These are phyloP conservation scores for Elgaria multicarinata DNA, from an alignment of 2,113 vertebrate genomes.

Conservation along the genomic window DNA sequence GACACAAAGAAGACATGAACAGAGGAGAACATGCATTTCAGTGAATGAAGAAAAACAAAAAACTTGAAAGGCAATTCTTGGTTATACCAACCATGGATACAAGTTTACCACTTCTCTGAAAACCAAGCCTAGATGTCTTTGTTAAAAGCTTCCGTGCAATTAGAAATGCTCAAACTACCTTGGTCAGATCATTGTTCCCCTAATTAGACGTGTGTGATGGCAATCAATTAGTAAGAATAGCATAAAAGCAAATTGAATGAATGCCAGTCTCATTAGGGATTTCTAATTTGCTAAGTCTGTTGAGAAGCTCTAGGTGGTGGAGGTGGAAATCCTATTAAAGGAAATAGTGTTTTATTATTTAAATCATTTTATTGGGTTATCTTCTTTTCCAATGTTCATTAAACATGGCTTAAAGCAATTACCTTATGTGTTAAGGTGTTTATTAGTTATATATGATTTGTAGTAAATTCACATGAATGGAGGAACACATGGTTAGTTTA, in stretches of 20 bases:
- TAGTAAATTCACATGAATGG: background rate
- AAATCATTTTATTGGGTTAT: conserved; percentile 62
- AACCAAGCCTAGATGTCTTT: conserved; percentile 39
- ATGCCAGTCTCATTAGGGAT: conserved; percentile 57
- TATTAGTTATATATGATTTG: conserved; percentile 59
- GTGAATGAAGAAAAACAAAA: too few species aligned
- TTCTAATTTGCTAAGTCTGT: conserved; percentile 67
- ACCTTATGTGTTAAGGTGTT: conserved; percentile 46
- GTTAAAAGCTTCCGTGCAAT: conserved; percentile 52
- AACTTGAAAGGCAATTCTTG: background rate
- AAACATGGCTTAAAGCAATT: conserved; percentile 58
- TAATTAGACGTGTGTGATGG: conserved; percentile 71
- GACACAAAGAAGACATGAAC: background rate
- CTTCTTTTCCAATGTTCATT: conserved; percentile 64
- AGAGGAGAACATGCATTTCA: fast-evolving
- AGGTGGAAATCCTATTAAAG: conserved; percentile 53
- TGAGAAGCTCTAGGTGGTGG: background rate
- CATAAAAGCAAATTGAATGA: conserved; percentile 66
- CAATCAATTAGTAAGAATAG: conserved; percentile 69
- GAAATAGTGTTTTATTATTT: conserved; percentile 58
- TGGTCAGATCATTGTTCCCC: conserved; percentile 61
- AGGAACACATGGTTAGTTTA: background rate
- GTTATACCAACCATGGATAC: conserved; percentile 8
- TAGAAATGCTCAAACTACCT: conserved; percentile 65
- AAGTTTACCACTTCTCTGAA: background rate